Base-by-base conservation (phyloP, 2,797 vertebrate species). In the Manis pentadactyla region DNA sequence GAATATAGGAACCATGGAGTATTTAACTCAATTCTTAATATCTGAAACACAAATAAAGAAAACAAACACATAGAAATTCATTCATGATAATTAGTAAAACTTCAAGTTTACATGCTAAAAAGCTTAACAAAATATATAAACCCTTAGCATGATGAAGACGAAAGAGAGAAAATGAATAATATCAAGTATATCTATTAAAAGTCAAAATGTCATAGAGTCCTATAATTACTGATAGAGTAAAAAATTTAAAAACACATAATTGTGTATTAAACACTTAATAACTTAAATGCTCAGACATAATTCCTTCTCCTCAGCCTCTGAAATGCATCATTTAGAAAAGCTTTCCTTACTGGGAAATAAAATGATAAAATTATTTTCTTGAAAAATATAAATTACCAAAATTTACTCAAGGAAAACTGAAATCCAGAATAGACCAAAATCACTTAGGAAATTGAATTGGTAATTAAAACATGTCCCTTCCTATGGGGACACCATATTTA, bases 291-390 rank as follows among this genome's bases (percentile, higher is more conserved):
- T 46, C 46, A 46, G 46, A 46, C 64, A 75, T 59, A 95, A 94
- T 94, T 87, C 90, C 37, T 96, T 95, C 66, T 94, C 93, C 64
- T 86, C 53, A 29, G 49, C 83, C 61, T 81, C 71, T 37, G 53
- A 95, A 94, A 95, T 79, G 49, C 71, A 92, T 90, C 42, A n/a
- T 73, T 92, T 94, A 74, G 63, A 84, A 96, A 91, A 93, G 49
- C 42, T 96, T 96, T 57, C 83, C 79, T 84, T 69, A 89, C 39
- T 89, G 79, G 93, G 42, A 92, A 96, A 82, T 94, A 84, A 94
- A 97, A 91, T 57, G 37, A 75, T 8, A 46, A 10, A 46, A 46
- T 3, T 11, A 53, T 77, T 77, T 53, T 77, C 74, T 87, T 29
- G 15, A 75, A 42, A 61, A 87, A 61, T 27, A 55, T 29, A 29